Percentiles rank a stretch among this genome's conserved stretches.
Conservation (phyloP, 2,797 vertebrate species). For the Oceanodroma leucorhoa region DNA sequence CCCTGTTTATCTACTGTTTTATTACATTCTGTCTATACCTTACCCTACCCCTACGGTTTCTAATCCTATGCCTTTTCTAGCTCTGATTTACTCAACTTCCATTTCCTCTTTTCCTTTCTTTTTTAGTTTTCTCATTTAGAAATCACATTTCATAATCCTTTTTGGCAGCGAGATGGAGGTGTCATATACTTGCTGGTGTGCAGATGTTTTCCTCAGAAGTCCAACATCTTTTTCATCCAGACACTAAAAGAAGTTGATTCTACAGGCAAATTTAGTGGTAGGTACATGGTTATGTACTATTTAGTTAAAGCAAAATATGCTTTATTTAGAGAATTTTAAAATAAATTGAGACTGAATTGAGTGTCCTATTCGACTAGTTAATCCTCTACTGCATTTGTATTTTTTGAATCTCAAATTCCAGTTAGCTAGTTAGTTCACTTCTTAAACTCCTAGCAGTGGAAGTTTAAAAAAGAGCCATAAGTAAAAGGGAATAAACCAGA, state of each 20-base stretch:
- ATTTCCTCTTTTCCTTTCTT: background rate
- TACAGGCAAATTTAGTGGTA: background rate
- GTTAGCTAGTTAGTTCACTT: background rate
- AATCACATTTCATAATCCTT: background rate
- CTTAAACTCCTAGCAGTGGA: background rate
- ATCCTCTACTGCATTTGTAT: background rate
- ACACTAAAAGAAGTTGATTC: background rate
- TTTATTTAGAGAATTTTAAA: background rate
- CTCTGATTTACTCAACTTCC: background rate
- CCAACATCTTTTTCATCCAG: background rate
- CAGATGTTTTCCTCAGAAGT: background rate
- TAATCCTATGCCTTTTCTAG: background rate
- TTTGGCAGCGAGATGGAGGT: background rate
- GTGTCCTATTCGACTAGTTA: background rate
- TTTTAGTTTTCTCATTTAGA: background rate
- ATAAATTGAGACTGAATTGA: background rate
- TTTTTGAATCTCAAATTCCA: background rate
- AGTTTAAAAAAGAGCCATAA: background rate
- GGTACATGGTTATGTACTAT: background rate
- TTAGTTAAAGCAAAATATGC: background rate
- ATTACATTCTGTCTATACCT: background rate
- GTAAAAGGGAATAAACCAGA: background rate
- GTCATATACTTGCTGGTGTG: background rate
- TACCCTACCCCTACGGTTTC: background rate
- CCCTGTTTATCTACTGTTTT: background rate